A percentile compares a stretch with the other conserved stretches of the same genome.
phyloP scores from a whole-genome alignment of 2,888 invertebrate genomes.

The Pseudanteris insignis region DNA sequence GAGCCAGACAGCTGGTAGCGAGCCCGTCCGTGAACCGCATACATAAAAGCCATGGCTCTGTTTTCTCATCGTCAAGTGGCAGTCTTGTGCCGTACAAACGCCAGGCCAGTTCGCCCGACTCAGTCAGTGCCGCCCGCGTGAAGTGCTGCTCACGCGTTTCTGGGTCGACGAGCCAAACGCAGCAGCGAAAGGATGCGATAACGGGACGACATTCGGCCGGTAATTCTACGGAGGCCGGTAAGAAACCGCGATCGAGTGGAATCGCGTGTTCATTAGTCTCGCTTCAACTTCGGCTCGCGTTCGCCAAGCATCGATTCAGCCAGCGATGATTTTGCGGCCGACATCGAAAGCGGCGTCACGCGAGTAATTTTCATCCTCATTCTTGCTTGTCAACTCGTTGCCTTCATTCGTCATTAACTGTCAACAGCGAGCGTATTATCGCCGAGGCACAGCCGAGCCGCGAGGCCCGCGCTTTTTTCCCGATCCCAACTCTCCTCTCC shows the following conservation, averaged over 20 bases:
- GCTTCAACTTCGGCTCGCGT: too few species aligned
- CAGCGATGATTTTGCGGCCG: too few species aligned
- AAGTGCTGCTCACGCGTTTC: constrained; percentile 42
- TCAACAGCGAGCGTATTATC: too few species aligned
- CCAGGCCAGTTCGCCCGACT: constrained; percentile 32
- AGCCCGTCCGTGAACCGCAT: constrained; percentile 39
- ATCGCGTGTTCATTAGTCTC: not conserved
- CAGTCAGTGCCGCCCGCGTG: constrained; percentile 39
- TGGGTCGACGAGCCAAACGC: constrained; percentile 25
- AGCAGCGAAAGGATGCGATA: constrained; percentile 48
- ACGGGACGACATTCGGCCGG: constrained; percentile 51
- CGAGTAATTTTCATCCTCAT: too few species aligned
- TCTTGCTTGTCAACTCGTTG: too few species aligned
- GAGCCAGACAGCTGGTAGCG: constrained; percentile 61
- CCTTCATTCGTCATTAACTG: too few species aligned
- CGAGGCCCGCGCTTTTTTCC: too few species aligned
- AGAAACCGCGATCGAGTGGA: constrained; percentile 36
- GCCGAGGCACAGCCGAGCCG: too few species aligned
- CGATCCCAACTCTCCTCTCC: too few species aligned
- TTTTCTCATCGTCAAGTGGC: constrained; percentile 41
- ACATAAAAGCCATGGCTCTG: constrained; percentile 41
- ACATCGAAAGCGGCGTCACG: too few species aligned
- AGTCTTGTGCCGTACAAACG: constrained; percentile 44
- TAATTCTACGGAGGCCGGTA: constrained; percentile 56
- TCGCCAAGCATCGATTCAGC: too few species aligned